Evolutionary conservation across 2,797 vertebrate species (phyloP).

Genomic region (Myotis pilosus): DNA sequence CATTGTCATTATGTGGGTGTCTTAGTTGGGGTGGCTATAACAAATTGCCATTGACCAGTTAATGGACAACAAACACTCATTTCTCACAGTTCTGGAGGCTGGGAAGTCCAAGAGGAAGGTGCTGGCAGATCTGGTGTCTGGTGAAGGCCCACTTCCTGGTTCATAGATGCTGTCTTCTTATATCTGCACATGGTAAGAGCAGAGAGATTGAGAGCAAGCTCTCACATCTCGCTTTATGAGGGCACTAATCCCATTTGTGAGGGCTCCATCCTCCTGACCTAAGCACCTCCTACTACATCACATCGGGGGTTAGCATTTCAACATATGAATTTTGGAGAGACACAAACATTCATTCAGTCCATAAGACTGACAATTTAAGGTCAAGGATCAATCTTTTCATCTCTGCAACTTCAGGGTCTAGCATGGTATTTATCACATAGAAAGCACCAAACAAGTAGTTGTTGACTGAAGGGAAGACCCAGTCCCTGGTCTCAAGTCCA

Average conservation of each 20-base stretch:
- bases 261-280: neutral
- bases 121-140: neutral
- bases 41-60: too few species aligned
- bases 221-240: accelerated
- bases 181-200: neutral
- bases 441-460: neutral
- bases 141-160: neutral
- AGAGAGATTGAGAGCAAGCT: neutral
- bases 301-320: neutral
- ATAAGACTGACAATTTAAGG: neutral
- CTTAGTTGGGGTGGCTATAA: neutral
- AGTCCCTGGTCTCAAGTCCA: neutral
- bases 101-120: neutral
- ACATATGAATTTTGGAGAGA: neutral
- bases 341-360: neutral
- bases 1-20: neutral
- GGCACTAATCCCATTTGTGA: neutral
- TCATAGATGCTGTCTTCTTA: neutral
- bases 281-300: neutral
- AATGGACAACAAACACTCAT: neutral
- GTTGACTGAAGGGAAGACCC: neutral
- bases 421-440: neutral
- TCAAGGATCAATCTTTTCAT: neutral
- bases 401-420: neutral
- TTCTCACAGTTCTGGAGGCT: neutral